Evolutionary conservation across 2,888 invertebrate species (phyloP).

Genomic region (Calliphora vomitoria): DNA sequence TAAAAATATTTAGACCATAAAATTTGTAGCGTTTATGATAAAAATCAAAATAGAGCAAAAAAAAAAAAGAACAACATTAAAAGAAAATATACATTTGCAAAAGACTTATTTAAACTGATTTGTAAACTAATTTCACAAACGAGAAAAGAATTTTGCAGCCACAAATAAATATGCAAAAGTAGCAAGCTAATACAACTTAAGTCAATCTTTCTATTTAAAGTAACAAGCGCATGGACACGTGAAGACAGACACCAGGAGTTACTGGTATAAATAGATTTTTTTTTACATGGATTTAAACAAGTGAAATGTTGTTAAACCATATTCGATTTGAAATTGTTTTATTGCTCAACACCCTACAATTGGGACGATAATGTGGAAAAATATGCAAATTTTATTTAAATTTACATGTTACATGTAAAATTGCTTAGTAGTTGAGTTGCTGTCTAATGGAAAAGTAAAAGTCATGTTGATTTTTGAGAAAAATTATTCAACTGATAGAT

Average conservation of each 20-base stretch:
- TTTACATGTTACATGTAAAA: too few species aligned
- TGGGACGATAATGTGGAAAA: too few species aligned
- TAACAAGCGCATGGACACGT: not conserved
- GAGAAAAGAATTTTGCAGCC: slow-evolving; percentile 49
- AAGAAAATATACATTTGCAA: slow-evolving; percentile 30
- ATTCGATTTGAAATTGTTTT: not conserved
- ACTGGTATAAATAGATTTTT: not conserved
- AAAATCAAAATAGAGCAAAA: slow-evolving; percentile 21
- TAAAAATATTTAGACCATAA: slow-evolving; percentile 64
- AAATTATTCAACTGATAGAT: too few species aligned
- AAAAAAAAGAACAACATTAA: not conserved
- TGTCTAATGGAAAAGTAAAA: too few species aligned
- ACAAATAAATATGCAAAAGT: slow-evolving; percentile 19
- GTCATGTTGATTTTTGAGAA: too few species aligned
- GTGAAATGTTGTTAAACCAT: not conserved
- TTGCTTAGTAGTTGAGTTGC: too few species aligned
- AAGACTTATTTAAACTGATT: slow-evolving; percentile 30
- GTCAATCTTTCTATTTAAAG: not conserved
- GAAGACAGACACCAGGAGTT: not conserved
- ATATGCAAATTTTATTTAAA: too few species aligned
- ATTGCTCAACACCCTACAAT: not conserved
- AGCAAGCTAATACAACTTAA: not conserved
- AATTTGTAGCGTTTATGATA: slow-evolving; percentile 54
- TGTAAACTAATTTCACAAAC: slow-evolving; percentile 64
- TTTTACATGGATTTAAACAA: not conserved